Evolutionary conservation across 1,140 invertebrate species (phyloP).

Genomic region (Bombyx mori): DNA sequence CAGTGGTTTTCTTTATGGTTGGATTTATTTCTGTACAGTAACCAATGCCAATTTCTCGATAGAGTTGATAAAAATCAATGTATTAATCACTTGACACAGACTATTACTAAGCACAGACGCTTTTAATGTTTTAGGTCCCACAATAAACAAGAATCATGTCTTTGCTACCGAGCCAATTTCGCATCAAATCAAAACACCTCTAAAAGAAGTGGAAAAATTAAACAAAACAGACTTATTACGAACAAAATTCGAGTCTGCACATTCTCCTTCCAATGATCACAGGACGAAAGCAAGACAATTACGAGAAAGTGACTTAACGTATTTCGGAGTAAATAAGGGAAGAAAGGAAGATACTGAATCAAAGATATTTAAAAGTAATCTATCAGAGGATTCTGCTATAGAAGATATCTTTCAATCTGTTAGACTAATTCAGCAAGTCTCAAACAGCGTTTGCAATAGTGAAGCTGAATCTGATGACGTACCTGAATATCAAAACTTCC

Average conservation of each 20-base stretch:
- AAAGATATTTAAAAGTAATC: not conserved
- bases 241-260: constrained; percentile 21
- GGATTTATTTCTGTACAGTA: too few species aligned
- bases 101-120: not conserved
- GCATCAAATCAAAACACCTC: not conserved
- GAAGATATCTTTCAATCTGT: constrained; percentile 51
- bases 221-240: constrained; percentile 11
- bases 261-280: constrained; percentile 21
- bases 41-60: too few species aligned
- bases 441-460: constrained; percentile 53
- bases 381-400: constrained; percentile 14
- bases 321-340: constrained; percentile 45
- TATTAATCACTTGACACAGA: too few species aligned
- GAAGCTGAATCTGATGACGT: constrained; percentile 55
- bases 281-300: constrained; percentile 49
- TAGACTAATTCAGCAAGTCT: constrained; percentile 48
- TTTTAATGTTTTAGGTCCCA: constrained; percentile 31
- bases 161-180: constrained; percentile 1
- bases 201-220: not conserved
- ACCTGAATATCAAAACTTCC: constrained; percentile 55
- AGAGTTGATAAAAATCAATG: too few species aligned
- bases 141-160: constrained; percentile 9
- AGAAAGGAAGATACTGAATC: constrained; percentile 5
- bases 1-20: too few species aligned
- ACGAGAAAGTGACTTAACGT: constrained; percentile 49